Conservation (phyloP, 2,888 invertebrate genomes). For the Calephelis perditalis region DNA sequence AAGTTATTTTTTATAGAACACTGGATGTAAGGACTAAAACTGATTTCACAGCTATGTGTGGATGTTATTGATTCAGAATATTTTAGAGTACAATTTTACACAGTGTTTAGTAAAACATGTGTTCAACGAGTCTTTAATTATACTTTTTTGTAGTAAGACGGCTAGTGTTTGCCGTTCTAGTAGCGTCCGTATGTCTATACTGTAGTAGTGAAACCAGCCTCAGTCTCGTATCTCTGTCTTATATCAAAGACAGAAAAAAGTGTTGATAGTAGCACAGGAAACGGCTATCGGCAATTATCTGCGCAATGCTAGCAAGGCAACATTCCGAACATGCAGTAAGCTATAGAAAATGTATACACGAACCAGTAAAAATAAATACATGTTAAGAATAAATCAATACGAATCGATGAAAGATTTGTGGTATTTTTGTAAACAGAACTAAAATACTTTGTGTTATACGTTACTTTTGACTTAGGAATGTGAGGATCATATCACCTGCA, state of each 20-base stretch:
- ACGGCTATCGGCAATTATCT: conserved; percentile 65
- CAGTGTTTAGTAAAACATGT: too few relatives aligned
- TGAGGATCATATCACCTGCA: too few relatives aligned
- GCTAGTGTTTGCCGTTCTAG: too few relatives aligned
- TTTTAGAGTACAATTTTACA: too few relatives aligned
- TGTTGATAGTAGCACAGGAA: conserved; percentile 61
- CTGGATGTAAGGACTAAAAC: neutral
- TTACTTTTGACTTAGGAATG: too few relatives aligned
- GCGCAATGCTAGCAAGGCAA: conserved; percentile 36
- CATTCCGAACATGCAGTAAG: conserved; percentile 37
- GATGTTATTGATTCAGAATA: too few relatives aligned
- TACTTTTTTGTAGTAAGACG: too few relatives aligned
- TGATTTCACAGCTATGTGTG: neutral
- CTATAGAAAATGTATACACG: conserved; percentile 24
- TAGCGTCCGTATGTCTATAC: too few relatives aligned
- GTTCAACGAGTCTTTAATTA: too few relatives aligned
- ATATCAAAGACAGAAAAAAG: conserved; percentile 2
- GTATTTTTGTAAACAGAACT: conserved; percentile 11
- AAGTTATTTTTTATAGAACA: conserved; percentile 3
- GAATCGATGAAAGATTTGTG: conserved; percentile 3
- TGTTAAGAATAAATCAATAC: neutral
- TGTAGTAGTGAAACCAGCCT: too few relatives aligned
- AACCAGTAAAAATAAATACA: conserved; percentile 8
- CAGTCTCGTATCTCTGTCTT: neutral
- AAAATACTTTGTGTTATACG: neutral